Conservation (phyloP, 2,797 vertebrate species). For the Intellagama lesueurii region DNA sequence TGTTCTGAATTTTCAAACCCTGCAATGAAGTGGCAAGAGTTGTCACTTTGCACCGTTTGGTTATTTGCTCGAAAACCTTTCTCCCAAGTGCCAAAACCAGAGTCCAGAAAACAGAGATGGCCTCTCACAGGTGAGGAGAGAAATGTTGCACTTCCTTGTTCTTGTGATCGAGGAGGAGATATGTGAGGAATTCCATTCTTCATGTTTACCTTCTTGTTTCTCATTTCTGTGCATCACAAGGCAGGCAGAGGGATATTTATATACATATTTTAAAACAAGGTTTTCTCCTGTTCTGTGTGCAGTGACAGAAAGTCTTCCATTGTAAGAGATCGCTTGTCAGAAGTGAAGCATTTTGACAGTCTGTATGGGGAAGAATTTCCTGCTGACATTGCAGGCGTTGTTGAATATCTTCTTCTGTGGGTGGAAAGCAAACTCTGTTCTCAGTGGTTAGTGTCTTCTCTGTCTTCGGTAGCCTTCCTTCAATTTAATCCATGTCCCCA, state of each 20-base stretch:
- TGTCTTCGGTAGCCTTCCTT: not conserved
- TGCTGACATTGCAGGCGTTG: not conserved
- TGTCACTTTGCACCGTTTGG: no score
- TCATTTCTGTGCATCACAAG: not conserved
- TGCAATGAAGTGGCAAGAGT: no score
- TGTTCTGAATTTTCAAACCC: no score
- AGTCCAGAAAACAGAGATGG: no score
- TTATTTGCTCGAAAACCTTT: no score
- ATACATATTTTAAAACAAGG: not conserved
- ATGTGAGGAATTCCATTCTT: no score
- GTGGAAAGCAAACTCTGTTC: not conserved
- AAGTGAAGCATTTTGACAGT: conserved; percentile 7
- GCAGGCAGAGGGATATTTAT: not conserved
- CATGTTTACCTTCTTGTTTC: not conserved
- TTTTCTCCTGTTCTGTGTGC: not conserved
- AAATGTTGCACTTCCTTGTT: no score
- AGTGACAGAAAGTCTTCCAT: not conserved
- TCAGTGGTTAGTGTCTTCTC: not conserved
- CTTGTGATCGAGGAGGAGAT: no score
- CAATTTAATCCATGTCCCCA: not conserved
- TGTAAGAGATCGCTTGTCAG: conserved; percentile 8
- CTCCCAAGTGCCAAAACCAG: no score
- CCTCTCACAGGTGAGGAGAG: no score
- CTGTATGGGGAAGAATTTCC: not conserved
- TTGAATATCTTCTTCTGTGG: not conserved